Conservation (phyloP, 2,797 vertebrate species). For the Antrozous pallidus region DNA sequence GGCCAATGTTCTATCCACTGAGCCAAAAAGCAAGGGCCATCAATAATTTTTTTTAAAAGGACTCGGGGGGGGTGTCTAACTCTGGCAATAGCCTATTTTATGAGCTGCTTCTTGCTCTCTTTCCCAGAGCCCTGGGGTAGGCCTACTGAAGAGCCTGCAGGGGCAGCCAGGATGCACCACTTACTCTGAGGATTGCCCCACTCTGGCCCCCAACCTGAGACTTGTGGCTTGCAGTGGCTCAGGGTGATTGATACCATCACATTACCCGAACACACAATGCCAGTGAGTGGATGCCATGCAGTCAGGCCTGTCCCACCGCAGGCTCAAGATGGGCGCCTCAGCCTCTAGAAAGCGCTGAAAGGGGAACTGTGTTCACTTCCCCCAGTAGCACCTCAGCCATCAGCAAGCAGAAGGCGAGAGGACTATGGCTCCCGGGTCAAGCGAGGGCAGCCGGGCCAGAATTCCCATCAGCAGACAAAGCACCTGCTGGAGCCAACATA, state of each 20-base stretch:
- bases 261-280: not conserved
- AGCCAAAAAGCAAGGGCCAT: too few species aligned
- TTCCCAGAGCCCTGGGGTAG: not conserved
- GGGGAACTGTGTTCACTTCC: not conserved
- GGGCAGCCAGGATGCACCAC: not conserved
- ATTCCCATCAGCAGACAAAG: not conserved
- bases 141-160: not conserved
- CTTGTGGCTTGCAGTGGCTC: not conserved
- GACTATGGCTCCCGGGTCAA: not conserved
- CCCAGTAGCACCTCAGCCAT: not conserved
- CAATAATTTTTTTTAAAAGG: not conserved
- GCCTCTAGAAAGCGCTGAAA: not conserved
- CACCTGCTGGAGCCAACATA: not conserved
- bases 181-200: not conserved
- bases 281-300: not conserved
- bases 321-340: not conserved
- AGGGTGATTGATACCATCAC: fast-evolving
- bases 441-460: not conserved
- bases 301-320: not conserved
- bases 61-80: not conserved
- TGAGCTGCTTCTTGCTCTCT: not conserved
- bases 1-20: too few species aligned
- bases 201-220: not conserved
- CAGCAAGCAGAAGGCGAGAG: not conserved
- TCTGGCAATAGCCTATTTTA: not conserved